Base-by-base conservation (phyloP, 2,888 invertebrate species). In the Nymphalis c-album region DNA sequence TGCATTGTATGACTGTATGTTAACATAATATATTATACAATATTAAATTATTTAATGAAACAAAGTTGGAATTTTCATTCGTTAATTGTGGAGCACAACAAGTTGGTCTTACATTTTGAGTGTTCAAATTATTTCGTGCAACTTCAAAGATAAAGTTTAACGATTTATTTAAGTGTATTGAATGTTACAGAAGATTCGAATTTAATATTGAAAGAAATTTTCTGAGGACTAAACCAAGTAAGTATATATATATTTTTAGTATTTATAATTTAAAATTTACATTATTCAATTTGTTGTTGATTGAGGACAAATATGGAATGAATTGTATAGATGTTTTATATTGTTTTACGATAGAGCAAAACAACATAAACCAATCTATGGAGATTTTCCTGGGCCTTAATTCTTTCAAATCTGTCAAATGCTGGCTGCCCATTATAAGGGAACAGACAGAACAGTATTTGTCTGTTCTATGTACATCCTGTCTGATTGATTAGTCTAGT, bases 131-230 rank as follows among this genome's bases (percentile, higher is more conserved):
- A 20, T 50, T 26, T 53, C 22, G 53, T 22, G 16, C 5, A 20
- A 53, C 53, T 22, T 22, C 20, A 53, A 16, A 20, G 26, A 16
- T 22, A 53, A 55, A 55, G 53, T 31, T 31, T 55, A 51, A 51
- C 20, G 13, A 51, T 26, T 55, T 55, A 7, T 20, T 50, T 17
- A 51, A 55, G 17, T 55, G 17, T 16, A 31, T 31, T 26, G n/a
- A 55, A 31, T 31, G 4, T 53, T 53, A 17, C 26, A 16, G 26
- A 26, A 55, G 16, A 31, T n/a, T 55, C 26, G 17, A 55, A 31
- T 55, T 55, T 31, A 8, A 31, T 7, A n/a, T 17, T 61, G 22
- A 64, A 55, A 22, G 17, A 55, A 55, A 26, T 17, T 17, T n/a
- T 55, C 7, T 55, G 31, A 55, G 31, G 2, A 55, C 16, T 26